phyloP scores from a whole-genome alignment of 2,888 invertebrate species.

The Sylvicola cinctus region DNA sequence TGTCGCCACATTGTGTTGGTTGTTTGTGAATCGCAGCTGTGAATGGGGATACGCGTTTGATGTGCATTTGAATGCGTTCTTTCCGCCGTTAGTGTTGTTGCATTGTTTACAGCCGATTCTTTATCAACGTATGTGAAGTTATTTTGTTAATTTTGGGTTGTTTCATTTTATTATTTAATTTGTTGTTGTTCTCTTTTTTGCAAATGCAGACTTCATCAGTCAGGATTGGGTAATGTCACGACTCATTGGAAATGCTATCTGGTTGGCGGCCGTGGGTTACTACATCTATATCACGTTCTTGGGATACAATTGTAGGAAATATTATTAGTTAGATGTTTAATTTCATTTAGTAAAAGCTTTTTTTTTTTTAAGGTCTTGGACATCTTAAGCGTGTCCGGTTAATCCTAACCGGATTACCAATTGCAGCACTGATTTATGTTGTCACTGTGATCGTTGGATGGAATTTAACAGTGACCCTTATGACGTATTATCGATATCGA shows the following conservation, averaged over 20 bases:
- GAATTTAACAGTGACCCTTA: slow-evolving; percentile 64
- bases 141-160: slow-evolving; percentile 7
- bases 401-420: slow-evolving; percentile 56
- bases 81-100: slow-evolving; percentile 70
- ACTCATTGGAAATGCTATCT: slow-evolving; percentile 68
- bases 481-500: too few species aligned
- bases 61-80: slow-evolving; percentile 87
- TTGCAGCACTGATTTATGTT: slow-evolving; percentile 47
- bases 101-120: slow-evolving; percentile 73
- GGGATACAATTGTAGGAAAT: slow-evolving; percentile 64
- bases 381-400: slow-evolving; percentile 58
- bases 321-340: neutral
- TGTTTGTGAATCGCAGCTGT: slow-evolving; percentile 23
- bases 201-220: slow-evolving; percentile 46
- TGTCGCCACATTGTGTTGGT: slow-evolving; percentile 70
- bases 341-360: slow-evolving; percentile 1
- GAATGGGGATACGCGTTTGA: slow-evolving; percentile 96
- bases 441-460: slow-evolving; percentile 46
- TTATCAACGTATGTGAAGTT: slow-evolving; percentile 36
- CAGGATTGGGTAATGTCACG: slow-evolving; percentile 49
- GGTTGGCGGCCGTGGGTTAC: slow-evolving; percentile 68
- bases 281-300: slow-evolving; percentile 86
- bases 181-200: slow-evolving; percentile 7
- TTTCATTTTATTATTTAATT: slow-evolving; percentile 4
- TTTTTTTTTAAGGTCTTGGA: slow-evolving; percentile 44